Base-by-base conservation (phyloP, 2,797 vertebrate species). In the Podarcis siculus region DNA sequence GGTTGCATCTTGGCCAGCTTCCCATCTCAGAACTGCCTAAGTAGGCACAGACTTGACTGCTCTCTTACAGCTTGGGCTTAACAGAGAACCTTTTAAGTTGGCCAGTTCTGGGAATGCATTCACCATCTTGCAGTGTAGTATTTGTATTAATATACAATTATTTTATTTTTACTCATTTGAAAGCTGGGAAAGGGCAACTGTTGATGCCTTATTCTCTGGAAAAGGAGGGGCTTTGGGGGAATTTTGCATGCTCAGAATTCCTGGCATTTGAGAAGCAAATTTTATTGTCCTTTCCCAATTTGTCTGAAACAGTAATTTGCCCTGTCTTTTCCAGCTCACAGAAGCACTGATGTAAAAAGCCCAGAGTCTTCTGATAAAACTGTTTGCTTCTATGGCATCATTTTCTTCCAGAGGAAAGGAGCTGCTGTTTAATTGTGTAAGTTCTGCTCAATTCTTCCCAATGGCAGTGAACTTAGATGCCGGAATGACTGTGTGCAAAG, bases 301-400 rank as follows among this genome's bases (percentile, higher is more conserved):
- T 94, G 87, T 84, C 92, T 90, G 90, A 83, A 94, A 92, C 90
- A 91, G 83, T 93, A 92, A 94, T 92, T 95, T 93, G 90, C 83
- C 86, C 66, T 93, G 86, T 92, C 91, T 93, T 91, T 89, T 91
- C 84, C 0, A 58, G 89, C 89, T 93, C 91, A 91, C 37, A 88
- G 92, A 89, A 94, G 87, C 87, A 72, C 94, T 94, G 90, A 90
- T 19, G 86, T 94, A 93, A 93, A 91, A 69, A 93, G 90, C 91
- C 89, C 76, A 87, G 87, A 93, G 88, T 93, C 91, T 89, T 93
- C 90, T 93, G 91, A 89, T 85, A 87, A 89, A 94, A 73, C 61
- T 2, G 5, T 82, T 85, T 91, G 87, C 87, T 85, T 82, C 87
- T 94, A 93, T 87, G 79, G 85, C 88, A 85, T 86, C 91, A 82